Conservation (phyloP, 2,888 invertebrate species). For the Sinhomidia bicolor region DNA sequence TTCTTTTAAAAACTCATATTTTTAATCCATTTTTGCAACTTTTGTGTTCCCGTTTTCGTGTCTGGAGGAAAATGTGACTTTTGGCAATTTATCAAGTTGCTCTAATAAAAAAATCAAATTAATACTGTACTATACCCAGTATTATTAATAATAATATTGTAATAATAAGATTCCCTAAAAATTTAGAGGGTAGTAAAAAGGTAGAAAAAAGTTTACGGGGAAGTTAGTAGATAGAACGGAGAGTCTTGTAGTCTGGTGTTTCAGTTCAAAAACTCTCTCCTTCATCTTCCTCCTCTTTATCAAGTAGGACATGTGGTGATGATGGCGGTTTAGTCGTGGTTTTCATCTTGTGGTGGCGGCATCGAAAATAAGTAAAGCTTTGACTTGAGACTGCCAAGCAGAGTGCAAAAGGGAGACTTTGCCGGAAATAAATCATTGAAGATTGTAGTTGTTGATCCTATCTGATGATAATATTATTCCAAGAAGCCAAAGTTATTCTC, state of each 20-base stretch:
- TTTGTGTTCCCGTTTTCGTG: not conserved
- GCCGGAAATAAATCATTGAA: slow-evolving; percentile 54
- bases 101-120: slow-evolving; percentile 15
- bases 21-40: not conserved
- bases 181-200: not conserved
- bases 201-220: no score
- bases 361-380: not conserved
- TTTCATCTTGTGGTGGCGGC: slow-evolving; percentile 12
- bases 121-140: not conserved
- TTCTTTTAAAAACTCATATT: slow-evolving; percentile 29
- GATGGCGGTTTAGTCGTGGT: not conserved
- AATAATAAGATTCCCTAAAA: not conserved
- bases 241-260: not conserved
- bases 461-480: slow-evolving; percentile 61
- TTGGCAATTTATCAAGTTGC: slow-evolving; percentile 35
- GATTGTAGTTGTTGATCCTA: slow-evolving; percentile 55
- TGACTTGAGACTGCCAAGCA: slow-evolving; percentile 16
- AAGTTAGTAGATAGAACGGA: not conserved
- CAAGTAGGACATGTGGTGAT: not conserved
- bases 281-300: not conserved
- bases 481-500: slow-evolving; percentile 4
- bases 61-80: not conserved
- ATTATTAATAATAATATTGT: not conserved
- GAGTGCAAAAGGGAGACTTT: slow-evolving; percentile 29
- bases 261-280: not conserved